Evolutionary conservation across 2,888 invertebrate genomes (phyloP), one percentile per base, ranked within the genome.

Genomic region (Noctua pronuba): DNA sequence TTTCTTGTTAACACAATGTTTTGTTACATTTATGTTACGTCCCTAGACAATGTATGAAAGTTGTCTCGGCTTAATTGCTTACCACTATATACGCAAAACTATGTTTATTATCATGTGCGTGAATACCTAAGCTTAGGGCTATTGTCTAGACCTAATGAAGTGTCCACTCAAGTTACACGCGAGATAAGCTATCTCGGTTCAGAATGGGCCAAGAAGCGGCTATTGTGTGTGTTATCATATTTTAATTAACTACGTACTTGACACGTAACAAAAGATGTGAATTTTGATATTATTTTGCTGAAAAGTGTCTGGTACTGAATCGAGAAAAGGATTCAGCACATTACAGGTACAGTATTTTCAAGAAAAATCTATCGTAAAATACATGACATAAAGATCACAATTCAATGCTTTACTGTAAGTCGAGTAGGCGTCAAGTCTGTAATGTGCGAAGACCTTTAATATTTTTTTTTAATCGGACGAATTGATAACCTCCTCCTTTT

Each of bases 61-160:
- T 7, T 11, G 11, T 55, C 18, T 58, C 16, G 28, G 3, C 16
- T 5, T 70, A 62, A 70, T 67, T 77, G 66, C 21, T 55, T 44
- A 16, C 62, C 28, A 60, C 31, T 52, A n/a, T 46, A 70, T 38
- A 70, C 38, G n/a, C 1, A 18, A 38, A 31, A 21, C 24, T 31
- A 21, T 2, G 24, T 68, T 31, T 44, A 74, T 64, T 62, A 35
- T 55, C n/a, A 35, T 28, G 31, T 73, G 31, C 38, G 66, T 80
- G 68, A 64, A 67, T 85, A 58, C 21, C 58, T 60, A 60, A 16
- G 44, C 62, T 58, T 73, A 67, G 4, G 16, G 31, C 77, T 58
- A 85, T 83, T 85, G 82, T 85, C 31, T 55, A 73, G 41, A 28
- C n/a, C 44, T 85, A 85, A 85, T 82, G 49, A 82, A 85, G 69